A percentile compares a stretch with the other conserved stretches of the same genome.
Evolutionary conservation across 2,797 vertebrate species (phyloP).

Genomic region (Cyprinella venusta): DNA sequence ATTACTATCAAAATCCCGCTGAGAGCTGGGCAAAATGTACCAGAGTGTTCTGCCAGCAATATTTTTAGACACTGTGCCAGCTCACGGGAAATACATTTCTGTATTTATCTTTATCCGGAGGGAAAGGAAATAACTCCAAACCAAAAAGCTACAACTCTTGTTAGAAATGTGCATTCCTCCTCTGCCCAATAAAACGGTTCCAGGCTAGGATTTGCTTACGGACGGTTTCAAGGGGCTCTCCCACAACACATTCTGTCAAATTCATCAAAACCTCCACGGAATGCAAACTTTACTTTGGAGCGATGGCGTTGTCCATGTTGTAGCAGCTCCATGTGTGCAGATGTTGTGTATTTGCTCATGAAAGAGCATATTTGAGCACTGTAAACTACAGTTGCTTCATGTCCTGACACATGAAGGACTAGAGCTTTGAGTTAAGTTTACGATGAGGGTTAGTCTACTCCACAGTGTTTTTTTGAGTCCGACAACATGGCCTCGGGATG

Average conservation of each 20-base stretch:
- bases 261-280: slow-evolving; percentile 66
- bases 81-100: slow-evolving; percentile 56
- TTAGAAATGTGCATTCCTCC: slow-evolving; percentile 59
- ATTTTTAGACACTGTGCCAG: slow-evolving; percentile 59
- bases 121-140: slow-evolving; percentile 60
- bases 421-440: slow-evolving; percentile 38
- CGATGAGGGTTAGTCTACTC: slow-evolving; percentile 24
- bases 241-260: slow-evolving; percentile 56
- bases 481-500: slow-evolving; percentile 35
- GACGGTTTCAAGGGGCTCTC: slow-evolving; percentile 43
- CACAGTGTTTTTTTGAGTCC: background rate
- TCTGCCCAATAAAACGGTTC: slow-evolving; percentile 44
- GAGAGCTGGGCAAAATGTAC: slow-evolving; percentile 42
- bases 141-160: slow-evolving; percentile 58
- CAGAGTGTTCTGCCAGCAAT: slow-evolving; percentile 50
- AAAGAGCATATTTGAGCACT: slow-evolving; percentile 67
- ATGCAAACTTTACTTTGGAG: slow-evolving; percentile 83
- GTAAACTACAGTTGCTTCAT: slow-evolving; percentile 70
- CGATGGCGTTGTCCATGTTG: slow-evolving; percentile 53
- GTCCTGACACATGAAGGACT: slow-evolving; percentile 52
- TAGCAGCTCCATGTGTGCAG: slow-evolving; percentile 57
- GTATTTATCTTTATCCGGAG: slow-evolving; percentile 61
- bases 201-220: slow-evolving; percentile 30
- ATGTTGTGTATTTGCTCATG: slow-evolving; percentile 68
- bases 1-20: slow-evolving; percentile 20